Base-by-base conservation (phyloP, 2,797 vertebrate species). In the Carapus acus region DNA sequence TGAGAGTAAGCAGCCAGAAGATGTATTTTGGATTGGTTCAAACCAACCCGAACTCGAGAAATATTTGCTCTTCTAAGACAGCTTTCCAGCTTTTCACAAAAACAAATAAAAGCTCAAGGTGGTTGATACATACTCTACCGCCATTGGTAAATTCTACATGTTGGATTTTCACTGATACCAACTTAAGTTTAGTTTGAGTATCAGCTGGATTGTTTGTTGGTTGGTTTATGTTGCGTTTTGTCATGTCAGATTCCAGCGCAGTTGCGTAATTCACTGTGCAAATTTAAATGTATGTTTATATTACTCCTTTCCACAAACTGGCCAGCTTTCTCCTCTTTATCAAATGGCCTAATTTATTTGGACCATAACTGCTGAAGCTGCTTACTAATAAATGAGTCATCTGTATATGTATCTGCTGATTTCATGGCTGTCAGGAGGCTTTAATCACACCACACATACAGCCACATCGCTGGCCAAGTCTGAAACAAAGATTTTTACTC, bases 11-110 rank as follows among this genome's bases (percentile, higher is more conserved):
- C 44, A 67, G 73, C 82, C 73, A 71, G 75, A 82, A 84, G 80
- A 87, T 82, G 75, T 76, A 68, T 82, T 88, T 80, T 72, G 77
- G 82, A 86, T 86, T 64, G 82, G 74, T 74, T 86, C 79, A 79
- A 81, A 77, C 84, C 78, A 59, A 71, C 73, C 58, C 60, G 70
- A 84, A 81, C 82, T 85, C 79, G 49, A 64, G 63, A 86, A 84
- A 86, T 86, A 86, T 87, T 85, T 83, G 75, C 64, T 83, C 74
- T 69, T 76, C 84, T 80, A 84, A 82, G 70, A 54, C 60, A 65
- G 47, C 74, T 54, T 62, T 49, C 55, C 67, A 84, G 83, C 68
- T 86, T 86, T 75, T 70, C 41, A 54, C 50, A 48, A 54, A 60
- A 69, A 42, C 45, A 66, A 69, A 74, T 65, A 54, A 1, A 2